Percentiles rank a stretch among this genome's conserved stretches.
Evolutionary conservation across 2,797 vertebrate genomes (phyloP).

Genomic region (Pitangus sulphuratus): DNA sequence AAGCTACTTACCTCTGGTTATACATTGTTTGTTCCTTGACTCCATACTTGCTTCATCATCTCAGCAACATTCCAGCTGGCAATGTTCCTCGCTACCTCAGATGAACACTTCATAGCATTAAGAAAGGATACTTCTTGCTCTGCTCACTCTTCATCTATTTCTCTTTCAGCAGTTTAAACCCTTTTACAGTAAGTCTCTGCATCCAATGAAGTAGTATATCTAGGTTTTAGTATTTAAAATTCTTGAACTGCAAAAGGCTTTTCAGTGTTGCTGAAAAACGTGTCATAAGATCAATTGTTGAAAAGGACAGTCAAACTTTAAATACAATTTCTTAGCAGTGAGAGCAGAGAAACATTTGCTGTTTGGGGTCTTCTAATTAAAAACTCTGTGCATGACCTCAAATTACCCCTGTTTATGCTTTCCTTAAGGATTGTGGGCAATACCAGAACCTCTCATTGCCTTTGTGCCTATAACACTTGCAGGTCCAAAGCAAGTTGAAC

Average conservation of each 20-base stretch:
- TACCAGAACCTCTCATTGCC: background rate
- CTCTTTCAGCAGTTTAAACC: background rate
- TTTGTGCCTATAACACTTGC: background rate
- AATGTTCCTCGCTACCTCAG: background rate
- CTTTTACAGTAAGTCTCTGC: background rate
- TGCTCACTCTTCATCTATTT: background rate
- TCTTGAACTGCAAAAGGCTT: background rate
- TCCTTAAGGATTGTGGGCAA: background rate
- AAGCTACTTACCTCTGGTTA: conserved; percentile 8
- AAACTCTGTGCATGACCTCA: background rate
- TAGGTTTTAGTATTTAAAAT: background rate
- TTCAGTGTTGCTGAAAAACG: background rate
- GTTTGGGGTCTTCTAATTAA: background rate
- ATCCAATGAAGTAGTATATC: background rate
- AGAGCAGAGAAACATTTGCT: background rate
- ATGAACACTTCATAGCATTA: background rate
- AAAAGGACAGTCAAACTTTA: background rate
- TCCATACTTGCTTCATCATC: background rate
- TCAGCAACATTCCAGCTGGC: background rate
- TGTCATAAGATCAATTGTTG: background rate
- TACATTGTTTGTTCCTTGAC: background rate
- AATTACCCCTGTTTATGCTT: background rate
- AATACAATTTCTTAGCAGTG: background rate
- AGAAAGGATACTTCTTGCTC: background rate
- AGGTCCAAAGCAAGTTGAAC: background rate